A percentile compares a stretch with the other conserved stretches of the same genome.
Conservation (phyloP, 2,888 invertebrate genomes). For the Hypolimnas misippus region DNA sequence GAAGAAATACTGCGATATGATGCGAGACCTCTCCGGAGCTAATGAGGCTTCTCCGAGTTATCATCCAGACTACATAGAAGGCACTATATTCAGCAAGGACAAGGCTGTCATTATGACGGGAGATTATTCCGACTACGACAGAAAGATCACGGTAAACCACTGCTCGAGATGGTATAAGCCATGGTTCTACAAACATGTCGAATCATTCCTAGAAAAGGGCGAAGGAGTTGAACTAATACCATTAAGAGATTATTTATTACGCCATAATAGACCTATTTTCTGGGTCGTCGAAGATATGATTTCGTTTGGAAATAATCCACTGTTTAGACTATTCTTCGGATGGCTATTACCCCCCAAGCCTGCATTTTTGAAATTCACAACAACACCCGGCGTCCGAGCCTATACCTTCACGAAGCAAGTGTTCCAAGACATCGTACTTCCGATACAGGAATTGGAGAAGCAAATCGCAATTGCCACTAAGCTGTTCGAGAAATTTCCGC, state of each 20-base stretch:
- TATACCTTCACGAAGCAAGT: conserved; percentile 89
- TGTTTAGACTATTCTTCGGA: conserved; percentile 86
- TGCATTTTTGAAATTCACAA: conserved; percentile 89
- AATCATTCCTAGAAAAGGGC: conserved; percentile 80
- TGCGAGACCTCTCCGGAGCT: conserved; percentile 85
- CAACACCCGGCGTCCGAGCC: conserved; percentile 86
- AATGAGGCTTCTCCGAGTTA: conserved; percentile 67
- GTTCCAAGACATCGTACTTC: conserved; percentile 88
- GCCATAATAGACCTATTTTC: conserved; percentile 88
- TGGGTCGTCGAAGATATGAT: conserved; percentile 90
- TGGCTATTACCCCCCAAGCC: conserved; percentile 89
- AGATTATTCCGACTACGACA: conserved; percentile 85
- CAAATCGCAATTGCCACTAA: conserved; percentile 85
- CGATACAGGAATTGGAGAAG: conserved; percentile 85
- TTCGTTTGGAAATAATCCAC: conserved; percentile 86
- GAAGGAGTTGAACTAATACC: conserved; percentile 85
- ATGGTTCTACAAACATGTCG: conserved; percentile 88
- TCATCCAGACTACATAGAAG: conserved; percentile 86
- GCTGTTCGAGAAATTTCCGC: conserved; percentile 86
- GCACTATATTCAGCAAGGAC: conserved; percentile 85
- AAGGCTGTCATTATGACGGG: conserved; percentile 87
- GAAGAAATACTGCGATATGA: conserved; percentile 85
- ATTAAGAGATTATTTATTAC: conserved; percentile 85
- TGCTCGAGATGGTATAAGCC: conserved; percentile 87
- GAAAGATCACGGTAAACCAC: conserved; percentile 78